These are phyloP conservation scores for Anguilla megastoma DNA, from an alignment of 2,797 vertebrate genomes.

Conservation along the genomic window DNA sequence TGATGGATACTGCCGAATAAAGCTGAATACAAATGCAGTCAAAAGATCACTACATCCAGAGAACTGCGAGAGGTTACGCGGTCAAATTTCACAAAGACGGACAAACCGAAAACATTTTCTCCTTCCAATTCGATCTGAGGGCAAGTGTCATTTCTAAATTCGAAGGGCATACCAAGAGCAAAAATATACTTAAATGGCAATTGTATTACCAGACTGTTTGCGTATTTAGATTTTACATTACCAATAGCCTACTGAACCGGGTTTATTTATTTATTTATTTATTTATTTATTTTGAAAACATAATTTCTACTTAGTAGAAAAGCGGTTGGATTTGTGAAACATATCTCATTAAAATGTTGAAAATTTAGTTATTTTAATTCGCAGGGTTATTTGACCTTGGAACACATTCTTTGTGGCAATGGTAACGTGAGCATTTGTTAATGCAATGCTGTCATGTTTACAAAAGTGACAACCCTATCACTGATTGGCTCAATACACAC, in stretches of 20 bases:
- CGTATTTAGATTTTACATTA: neutral
- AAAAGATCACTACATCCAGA: constrained; percentile 1
- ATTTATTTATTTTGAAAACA: neutral
- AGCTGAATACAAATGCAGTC: constrained; percentile 22
- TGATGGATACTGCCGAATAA: neutral
- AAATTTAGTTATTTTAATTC: neutral
- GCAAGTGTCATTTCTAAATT: neutral
- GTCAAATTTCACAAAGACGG: neutral
- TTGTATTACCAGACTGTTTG: neutral
- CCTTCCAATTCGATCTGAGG: neutral
- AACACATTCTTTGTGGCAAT: neutral
- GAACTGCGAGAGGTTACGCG: neutral
- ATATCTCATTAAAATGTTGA: neutral
- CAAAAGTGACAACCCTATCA: neutral
- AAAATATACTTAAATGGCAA: neutral
- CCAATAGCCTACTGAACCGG: too few species aligned
- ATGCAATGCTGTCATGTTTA: neutral
- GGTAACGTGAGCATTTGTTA: neutral
- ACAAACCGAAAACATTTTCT: neutral
- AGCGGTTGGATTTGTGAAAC: neutral
- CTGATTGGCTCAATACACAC: neutral
- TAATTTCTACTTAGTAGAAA: neutral
- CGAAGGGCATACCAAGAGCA: neutral
- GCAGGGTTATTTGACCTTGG: neutral
- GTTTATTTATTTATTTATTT: neutral